Base-by-base conservation (phyloP, 2,113 vertebrate species). In the Oceanodroma tethys region DNA sequence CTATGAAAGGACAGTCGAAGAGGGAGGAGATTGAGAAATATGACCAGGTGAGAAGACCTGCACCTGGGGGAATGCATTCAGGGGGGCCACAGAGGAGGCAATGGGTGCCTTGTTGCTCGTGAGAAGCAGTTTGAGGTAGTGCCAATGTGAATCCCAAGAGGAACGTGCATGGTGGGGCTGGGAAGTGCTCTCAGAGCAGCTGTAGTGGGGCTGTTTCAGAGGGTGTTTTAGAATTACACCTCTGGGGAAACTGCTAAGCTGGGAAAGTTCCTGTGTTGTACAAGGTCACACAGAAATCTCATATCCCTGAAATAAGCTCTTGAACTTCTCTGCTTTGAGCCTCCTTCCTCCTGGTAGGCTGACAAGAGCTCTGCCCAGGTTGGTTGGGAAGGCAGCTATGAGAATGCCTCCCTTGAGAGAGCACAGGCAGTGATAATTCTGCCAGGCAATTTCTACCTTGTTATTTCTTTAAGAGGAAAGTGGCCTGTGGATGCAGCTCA, bases 171-270 rank as follows among this genome's bases (percentile, higher is more conserved):
- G 12, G 9, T 59, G 52, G 38, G 30, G 27, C 47, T 67, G 73
- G 60, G 70, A 93, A 96, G 32, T 25, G 20, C 58, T 60, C 74
- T 74, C 43, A 50, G n/a, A 87, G 62, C 81, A 91, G 83, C 52
- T 75, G 73, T 19, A 47, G 26, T 16, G 48, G 16, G 62, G 21
- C n/a, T 88, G 14, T 86, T 95, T 90, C 79, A 92, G 58, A 15
- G 11, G 30, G 4, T 48, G 32, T 48, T 95, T 93, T 86, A 56
- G 36, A 81, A 83, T 86, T 78, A 66, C 86, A 95, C 75, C 75
- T 92, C 88, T 93, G 88, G 88, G 80, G 89, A 93, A 95, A 88
- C 75, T 42, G 34, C 59, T 90, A 81, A 95, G 53, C 85, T 93
- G 93, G 73, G 87, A 94, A 91, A 96, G 34, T 80, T 93, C 78